Evolutionary conservation across 2,113 vertebrate genomes (phyloP).

Genomic region (Nipponia nippon): DNA sequence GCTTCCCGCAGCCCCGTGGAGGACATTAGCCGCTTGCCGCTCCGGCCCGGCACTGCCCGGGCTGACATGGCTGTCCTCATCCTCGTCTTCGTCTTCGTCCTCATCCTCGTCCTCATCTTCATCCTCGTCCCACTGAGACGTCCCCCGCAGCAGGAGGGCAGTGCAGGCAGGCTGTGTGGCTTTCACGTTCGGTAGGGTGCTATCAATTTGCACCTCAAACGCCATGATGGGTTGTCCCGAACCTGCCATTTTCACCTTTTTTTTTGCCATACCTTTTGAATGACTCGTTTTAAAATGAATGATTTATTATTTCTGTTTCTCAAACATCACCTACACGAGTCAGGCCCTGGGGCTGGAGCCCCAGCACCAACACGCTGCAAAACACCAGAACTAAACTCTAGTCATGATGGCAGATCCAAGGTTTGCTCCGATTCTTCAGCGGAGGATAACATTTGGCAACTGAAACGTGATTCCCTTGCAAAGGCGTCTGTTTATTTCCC

Average conservation of each 20-base stretch:
- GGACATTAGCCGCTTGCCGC: background rate
- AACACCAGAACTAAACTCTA: background rate
- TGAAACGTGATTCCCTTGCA: background rate
- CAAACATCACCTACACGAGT: background rate
- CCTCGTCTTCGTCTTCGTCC: no score
- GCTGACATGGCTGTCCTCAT: background rate
- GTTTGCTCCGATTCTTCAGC: background rate
- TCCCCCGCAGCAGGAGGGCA: background rate
- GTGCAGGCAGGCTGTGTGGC: background rate
- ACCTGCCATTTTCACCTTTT: background rate
- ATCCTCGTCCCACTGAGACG: accelerated
- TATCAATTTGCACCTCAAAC: background rate
- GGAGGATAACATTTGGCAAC: background rate
- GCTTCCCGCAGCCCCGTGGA: no score
- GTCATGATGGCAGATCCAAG: background rate
- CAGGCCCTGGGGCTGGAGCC: background rate
- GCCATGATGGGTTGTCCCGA: background rate
- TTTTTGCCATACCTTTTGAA: background rate
- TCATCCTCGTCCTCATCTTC: no score
- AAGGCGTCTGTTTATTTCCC: background rate
- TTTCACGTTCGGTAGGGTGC: background rate
- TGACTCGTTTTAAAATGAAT: conserved; percentile 39
- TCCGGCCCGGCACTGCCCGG: background rate
- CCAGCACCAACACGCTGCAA: background rate
- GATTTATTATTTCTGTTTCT: conserved; percentile 30